A percentile compares a stretch with the other conserved stretches of the same genome.
These are phyloP conservation scores for Pluvianellus socialis DNA, from an alignment of 2,113 vertebrate species.

Conservation along the genomic window DNA sequence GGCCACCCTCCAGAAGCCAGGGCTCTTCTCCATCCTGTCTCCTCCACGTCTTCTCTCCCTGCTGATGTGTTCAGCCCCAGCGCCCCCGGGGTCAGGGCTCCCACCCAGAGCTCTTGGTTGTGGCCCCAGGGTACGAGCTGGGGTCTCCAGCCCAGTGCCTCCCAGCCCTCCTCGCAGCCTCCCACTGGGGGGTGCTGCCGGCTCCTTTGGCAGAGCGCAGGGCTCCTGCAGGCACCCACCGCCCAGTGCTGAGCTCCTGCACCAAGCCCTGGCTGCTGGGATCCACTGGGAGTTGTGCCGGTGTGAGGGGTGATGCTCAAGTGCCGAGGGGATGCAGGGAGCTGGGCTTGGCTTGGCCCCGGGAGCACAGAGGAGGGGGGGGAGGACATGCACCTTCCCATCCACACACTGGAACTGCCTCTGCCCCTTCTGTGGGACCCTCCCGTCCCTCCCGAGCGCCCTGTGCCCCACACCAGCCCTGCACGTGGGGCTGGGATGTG, in stretches of 20 bases:
- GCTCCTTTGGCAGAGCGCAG: neutral
- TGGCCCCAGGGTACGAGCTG: neutral
- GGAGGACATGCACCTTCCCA: neutral
- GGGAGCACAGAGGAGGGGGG: neutral
- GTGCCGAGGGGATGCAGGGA: neutral
- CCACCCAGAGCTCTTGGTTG: neutral
- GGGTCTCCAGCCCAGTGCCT: neutral
- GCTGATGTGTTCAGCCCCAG: neutral
- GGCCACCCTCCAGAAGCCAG: neutral
- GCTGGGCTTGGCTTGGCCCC: neutral
- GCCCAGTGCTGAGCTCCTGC: neutral
- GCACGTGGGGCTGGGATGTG: rapidly evolving
- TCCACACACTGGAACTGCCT: neutral
- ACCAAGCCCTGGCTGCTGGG: neutral
- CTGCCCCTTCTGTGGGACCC: neutral
- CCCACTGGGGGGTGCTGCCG: neutral
- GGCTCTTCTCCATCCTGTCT: neutral
- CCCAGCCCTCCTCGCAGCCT: neutral
- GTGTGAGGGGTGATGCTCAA: neutral
- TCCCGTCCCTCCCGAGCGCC: rapidly evolving
- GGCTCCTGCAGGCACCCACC: neutral
- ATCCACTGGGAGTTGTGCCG: neutral
- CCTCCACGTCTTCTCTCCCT: neutral
- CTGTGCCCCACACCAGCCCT: neutral
- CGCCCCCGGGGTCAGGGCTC: neutral